These are phyloP conservation scores for Penaeus indicus DNA, from an alignment of 1,140 invertebrate genomes.

Conservation along the genomic window DNA sequence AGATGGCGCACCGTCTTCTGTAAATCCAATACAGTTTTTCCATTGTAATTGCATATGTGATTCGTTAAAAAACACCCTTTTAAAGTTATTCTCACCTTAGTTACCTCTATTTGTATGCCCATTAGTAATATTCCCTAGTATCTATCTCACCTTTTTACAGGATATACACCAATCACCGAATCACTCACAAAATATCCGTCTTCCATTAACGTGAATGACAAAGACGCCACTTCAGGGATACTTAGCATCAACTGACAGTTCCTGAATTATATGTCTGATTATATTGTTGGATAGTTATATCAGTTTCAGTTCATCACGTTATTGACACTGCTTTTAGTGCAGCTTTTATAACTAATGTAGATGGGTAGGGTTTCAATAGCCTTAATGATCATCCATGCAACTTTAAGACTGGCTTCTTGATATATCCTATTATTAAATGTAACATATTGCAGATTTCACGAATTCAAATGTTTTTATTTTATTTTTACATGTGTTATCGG, in stretches of 20 bases:
- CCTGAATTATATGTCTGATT: slow-evolving; percentile 33
- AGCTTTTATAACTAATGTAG: slow-evolving; percentile 25
- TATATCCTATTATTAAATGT: slow-evolving; percentile 26
- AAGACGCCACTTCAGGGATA: slow-evolving; percentile 40
- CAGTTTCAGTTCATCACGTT: slow-evolving; percentile 31
- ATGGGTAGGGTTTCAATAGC: slow-evolving; percentile 9
- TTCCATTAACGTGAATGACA: slow-evolving; percentile 24
- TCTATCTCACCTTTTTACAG: not conserved
- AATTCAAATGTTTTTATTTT: slow-evolving; percentile 36
- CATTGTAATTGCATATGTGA: slow-evolving; percentile 38
- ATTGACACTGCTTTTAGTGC: slow-evolving; percentile 23
- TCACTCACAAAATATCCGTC: slow-evolving; percentile 22
- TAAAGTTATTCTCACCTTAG: no score
- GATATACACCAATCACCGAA: slow-evolving; percentile 38
- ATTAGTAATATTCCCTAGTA: slow-evolving; percentile 29
- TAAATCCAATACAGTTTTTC: slow-evolving; percentile 16
- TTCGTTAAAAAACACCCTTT: slow-evolving; percentile 6
- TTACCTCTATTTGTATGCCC: no score
- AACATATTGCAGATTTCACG: slow-evolving; percentile 1
- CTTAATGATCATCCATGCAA: slow-evolving; percentile 11
- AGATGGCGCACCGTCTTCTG: slow-evolving; percentile 23
- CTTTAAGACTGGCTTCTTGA: slow-evolving; percentile 33
- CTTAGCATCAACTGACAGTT: slow-evolving; percentile 42
- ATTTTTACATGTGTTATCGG: not conserved
- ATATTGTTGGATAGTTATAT: slow-evolving; percentile 44